phyloP scores from a whole-genome alignment of 2,888 invertebrate genomes.

The Chrysolina oricalcia region DNA sequence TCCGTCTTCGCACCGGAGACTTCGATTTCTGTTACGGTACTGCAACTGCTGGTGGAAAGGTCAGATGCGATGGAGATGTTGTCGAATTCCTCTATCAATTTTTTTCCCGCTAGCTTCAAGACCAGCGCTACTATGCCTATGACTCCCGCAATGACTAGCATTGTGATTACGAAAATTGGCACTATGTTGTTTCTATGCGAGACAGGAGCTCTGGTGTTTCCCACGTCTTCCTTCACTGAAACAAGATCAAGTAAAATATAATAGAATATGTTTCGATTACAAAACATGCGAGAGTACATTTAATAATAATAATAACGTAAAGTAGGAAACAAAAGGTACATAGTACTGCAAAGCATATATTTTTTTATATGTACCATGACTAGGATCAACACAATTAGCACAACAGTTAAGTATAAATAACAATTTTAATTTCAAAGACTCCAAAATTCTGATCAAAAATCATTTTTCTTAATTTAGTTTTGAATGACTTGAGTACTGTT shows the following conservation, averaged over 20 bases:
- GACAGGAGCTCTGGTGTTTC: conserved; percentile 41
- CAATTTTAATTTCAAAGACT: too few relatives aligned
- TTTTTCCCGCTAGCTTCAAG: conserved; percentile 75
- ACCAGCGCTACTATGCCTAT: conserved; percentile 75
- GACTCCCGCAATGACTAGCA: conserved; percentile 76
- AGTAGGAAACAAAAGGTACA: too few relatives aligned
- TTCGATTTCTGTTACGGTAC: conserved; percentile 62
- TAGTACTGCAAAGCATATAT: too few relatives aligned
- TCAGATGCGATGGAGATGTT: conserved; percentile 69
- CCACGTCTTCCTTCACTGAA: conserved; percentile 61
- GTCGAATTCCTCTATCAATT: conserved; percentile 70
- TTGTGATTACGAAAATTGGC: conserved; percentile 72
- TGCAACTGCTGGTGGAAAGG: conserved; percentile 65
- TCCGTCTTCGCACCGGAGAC: conserved; percentile 47
- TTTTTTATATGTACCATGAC: too few relatives aligned
- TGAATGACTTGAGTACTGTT: too few relatives aligned
- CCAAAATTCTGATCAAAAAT: too few relatives aligned
- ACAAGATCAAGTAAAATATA: conserved; percentile 27
- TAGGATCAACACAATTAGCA: too few relatives aligned
- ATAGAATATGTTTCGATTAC: neutral
- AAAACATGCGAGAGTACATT: too few relatives aligned
- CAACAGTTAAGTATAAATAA: too few relatives aligned
- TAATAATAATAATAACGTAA: too few relatives aligned
- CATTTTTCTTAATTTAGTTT: too few relatives aligned
- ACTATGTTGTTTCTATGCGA: conserved; percentile 58